phyloP scores from a whole-genome alignment of 1,140 invertebrate species.

The Thaumetopoea pityocampa region DNA sequence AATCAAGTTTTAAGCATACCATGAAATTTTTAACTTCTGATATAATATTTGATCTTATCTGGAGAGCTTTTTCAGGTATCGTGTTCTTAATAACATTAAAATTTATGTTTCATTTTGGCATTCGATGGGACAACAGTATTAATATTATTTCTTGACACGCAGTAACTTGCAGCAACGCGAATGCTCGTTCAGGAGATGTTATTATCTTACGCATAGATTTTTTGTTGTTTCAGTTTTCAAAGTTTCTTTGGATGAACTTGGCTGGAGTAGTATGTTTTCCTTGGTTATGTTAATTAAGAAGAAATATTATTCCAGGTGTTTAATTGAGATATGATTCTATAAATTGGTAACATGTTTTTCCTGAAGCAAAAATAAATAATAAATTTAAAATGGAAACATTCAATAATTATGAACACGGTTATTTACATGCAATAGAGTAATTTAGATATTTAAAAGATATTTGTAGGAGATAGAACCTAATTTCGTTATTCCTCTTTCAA shows the following conservation, averaged over 20 bases:
- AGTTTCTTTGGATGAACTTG: not conserved
- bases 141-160: constrained; percentile 3
- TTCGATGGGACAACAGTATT: constrained; percentile 1
- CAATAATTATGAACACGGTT: no score
- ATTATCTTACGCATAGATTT: not conserved
- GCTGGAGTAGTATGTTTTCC: not conserved
- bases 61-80: constrained; percentile 1
- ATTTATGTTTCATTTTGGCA: constrained; percentile 1
- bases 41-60: constrained; percentile 1
- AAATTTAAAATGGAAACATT: no score
- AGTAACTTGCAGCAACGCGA: constrained; percentile 1
- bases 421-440: no score
- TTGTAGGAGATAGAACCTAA: no score
- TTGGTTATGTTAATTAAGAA: not conserved
- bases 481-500: no score
- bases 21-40: constrained; percentile 1
- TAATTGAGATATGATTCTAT: not conserved
- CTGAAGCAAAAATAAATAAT: not conserved
- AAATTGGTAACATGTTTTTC: not conserved
- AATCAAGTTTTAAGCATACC: constrained; percentile 1
- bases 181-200: not conserved
- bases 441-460: no score
- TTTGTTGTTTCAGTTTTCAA: not conserved
- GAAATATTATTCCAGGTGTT: not conserved
- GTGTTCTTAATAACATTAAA: not conserved